Evolutionary conservation across 2,888 invertebrate genomes (phyloP), one percentile per base, ranked within the genome.

Genomic region (Aleiodes testaceus): DNA sequence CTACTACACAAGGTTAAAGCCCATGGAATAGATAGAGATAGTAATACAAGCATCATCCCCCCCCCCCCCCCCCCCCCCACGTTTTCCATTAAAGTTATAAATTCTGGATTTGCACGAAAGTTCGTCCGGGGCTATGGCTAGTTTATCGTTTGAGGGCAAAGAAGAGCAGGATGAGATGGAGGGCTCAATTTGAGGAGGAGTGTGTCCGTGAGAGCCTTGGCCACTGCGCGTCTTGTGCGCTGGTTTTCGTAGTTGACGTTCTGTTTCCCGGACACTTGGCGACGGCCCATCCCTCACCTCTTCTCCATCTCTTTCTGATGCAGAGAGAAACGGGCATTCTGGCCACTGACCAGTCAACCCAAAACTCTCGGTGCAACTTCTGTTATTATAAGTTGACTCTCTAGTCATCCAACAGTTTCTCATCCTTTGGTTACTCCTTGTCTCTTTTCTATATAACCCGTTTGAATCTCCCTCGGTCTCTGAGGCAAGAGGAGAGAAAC

Each of bases 321-420:
- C 20, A 22, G 53, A 52, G 44, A 59, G n/a, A 20, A 3, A 30
- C 44, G 63, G 67, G 18, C 18, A 72, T 70, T 53, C 55, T 66
- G 79, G 81, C 79, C 80, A 77, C 78, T 84, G 84, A 82, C 86
- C 86, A 83, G 86, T 83, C 84, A 79, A 82, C 80, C 80, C 36
- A 36, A 36, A 84, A 84, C 86, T 86, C 84, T 80, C 81, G 72
- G 81, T 36, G 81, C 80, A 87, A 87, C 86, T 87, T 87, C 83
- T 87, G 87, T 87, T 87, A 87, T 87, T 87, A 87, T 87, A 87
- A 87, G 86, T 87, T 87, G 84, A 86, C 86, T 85, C 83, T 20
- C 36, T 59, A 36, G 12, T 63, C 66, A 30, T 72, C 55, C 69
- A 64, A 61, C 30, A 9, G 42, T 30, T 42, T 42, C 59, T 59